These are phyloP conservation scores for Hippocampus zosterae DNA, from an alignment of 2,113 vertebrate genomes.

Conservation along the genomic window DNA sequence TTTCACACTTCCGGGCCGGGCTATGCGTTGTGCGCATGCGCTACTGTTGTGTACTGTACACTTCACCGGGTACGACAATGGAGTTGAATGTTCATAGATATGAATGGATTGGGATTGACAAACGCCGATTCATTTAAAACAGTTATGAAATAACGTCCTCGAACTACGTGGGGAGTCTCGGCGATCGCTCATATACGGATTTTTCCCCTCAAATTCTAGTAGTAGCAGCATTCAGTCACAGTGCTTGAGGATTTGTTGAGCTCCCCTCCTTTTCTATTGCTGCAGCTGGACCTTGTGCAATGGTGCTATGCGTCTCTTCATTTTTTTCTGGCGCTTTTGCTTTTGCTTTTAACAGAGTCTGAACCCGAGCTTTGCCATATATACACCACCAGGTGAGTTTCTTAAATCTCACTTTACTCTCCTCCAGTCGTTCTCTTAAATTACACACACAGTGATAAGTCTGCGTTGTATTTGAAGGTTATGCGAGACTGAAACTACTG, in stretches of 20 bases:
- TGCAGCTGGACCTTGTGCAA: neutral
- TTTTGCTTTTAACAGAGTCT: neutral
- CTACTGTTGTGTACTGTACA: neutral
- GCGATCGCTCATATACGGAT: neutral
- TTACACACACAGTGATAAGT: neutral
- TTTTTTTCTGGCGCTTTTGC: neutral
- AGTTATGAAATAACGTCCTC: slow-evolving; percentile 2
- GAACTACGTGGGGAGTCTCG: no score
- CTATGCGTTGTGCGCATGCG: slow-evolving; percentile 41
- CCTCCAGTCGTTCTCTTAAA: neutral
- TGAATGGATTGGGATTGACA: neutral
- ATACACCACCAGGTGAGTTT: neutral
- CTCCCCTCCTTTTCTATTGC: neutral
- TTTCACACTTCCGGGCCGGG: neutral
- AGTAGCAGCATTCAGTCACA: neutral
- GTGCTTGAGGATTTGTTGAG: neutral
- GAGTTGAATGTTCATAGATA: slow-evolving; percentile 26
- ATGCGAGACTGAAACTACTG: neutral
- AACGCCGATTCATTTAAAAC: neutral
- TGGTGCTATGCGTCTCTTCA: neutral
- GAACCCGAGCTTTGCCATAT: neutral
- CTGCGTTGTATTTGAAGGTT: neutral
- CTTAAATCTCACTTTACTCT: neutral
- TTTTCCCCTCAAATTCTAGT: neutral
- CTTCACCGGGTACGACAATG: slow-evolving; percentile 52